A percentile compares a stretch with the other conserved stretches of the same genome.
phyloP scores from a whole-genome alignment of 2,888 invertebrate genomes.

The Agrotis segetum region DNA sequence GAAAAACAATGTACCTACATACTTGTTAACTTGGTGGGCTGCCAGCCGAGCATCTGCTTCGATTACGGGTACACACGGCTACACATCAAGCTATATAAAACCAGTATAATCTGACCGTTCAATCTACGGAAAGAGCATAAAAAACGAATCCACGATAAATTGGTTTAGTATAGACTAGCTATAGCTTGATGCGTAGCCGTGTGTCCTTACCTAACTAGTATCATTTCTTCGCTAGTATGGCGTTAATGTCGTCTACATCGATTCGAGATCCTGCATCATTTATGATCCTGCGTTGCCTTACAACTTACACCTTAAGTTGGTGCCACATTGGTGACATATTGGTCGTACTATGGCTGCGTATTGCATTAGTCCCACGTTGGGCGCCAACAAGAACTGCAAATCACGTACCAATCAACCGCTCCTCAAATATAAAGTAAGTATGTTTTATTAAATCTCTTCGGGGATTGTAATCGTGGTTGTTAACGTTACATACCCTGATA shows the following conservation, averaged over 20 bases:
- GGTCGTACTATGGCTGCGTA: too few relatives aligned
- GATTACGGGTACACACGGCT: neutral
- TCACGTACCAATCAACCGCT: neutral
- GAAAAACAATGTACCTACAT: neutral
- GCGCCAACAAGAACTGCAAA: neutral
- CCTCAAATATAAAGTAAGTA: neutral
- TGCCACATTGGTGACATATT: neutral
- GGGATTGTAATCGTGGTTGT: neutral
- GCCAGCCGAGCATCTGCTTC: neutral
- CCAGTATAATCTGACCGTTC: too few relatives aligned
- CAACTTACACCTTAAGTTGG: neutral
- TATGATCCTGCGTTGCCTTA: neutral
- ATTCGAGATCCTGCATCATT: neutral
- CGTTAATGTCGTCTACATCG: neutral
- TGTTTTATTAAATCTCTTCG: conserved; percentile 1
- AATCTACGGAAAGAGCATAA: too few relatives aligned
- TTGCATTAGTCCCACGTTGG: neutral
- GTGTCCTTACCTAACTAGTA: too few relatives aligned
- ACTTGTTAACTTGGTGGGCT: neutral
- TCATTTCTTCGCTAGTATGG: too few relatives aligned
- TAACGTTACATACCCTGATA: neutral
- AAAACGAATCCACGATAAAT: too few relatives aligned
- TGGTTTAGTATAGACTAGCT: too few relatives aligned
- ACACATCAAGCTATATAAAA: too few relatives aligned
- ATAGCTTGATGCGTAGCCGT: too few relatives aligned